Percentiles rank a stretch among this genome's conserved stretches.
These are phyloP conservation scores for Seira musarum DNA, from an alignment of 2,888 invertebrate species.

Conservation along the genomic window DNA sequence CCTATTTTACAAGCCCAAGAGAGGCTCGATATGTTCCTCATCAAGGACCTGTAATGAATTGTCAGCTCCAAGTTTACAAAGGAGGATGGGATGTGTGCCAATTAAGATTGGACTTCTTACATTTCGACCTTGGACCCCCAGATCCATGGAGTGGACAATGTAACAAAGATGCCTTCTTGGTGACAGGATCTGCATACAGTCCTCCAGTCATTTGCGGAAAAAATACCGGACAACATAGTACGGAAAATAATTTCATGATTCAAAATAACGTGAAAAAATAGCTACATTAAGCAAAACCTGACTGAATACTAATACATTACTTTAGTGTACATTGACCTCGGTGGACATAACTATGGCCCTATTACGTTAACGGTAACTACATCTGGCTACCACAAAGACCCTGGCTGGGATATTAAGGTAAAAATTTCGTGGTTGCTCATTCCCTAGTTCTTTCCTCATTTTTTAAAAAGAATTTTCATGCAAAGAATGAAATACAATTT, in stretches of 20 bases:
- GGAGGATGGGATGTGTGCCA: conserved; percentile 69
- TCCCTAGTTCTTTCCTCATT: not conserved
- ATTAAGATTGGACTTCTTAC: conserved; percentile 69
- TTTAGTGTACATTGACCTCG: conserved; percentile 70
- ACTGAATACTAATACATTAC: conserved; percentile 44
- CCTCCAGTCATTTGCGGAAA: conserved; percentile 70
- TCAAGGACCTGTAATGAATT: conserved; percentile 69
- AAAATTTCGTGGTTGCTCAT: conserved; percentile 3
- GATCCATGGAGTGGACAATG: conserved; percentile 69
- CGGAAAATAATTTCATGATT: conserved; percentile 38
- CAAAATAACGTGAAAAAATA: too few species aligned
- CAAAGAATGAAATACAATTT: too few species aligned
- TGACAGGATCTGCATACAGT: conserved; percentile 70
- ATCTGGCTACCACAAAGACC: conserved; percentile 69
- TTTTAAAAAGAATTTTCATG: not conserved
- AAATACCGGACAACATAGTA: conserved; percentile 70
- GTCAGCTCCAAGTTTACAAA: conserved; percentile 69
- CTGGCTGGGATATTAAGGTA: conserved; percentile 70
- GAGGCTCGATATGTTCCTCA: conserved; percentile 67
- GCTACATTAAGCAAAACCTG: not conserved
- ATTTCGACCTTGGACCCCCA: conserved; percentile 69
- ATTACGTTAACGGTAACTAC: conserved; percentile 69
- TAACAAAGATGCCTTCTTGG: conserved; percentile 70
- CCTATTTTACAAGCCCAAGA: conserved; percentile 69
- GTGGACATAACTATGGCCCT: conserved; percentile 69